These are phyloP conservation scores for Maconellicoccus hirsutus DNA, from an alignment of 1,140 invertebrate species.

Conservation along the genomic window DNA sequence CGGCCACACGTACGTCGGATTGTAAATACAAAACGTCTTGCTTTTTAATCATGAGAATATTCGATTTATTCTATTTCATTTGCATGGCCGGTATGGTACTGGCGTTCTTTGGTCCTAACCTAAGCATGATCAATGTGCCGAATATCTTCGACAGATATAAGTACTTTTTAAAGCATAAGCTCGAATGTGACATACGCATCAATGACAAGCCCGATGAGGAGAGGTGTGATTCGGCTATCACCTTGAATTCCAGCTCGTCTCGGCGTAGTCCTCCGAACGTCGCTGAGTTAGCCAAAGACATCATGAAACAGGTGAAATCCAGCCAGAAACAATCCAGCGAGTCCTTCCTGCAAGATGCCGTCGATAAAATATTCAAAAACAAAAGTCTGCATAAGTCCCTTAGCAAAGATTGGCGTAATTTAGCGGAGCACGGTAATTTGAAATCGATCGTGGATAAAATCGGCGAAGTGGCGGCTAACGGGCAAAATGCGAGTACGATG, in stretches of 20 bases:
- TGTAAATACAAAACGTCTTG: no score
- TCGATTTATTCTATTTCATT: background rate
- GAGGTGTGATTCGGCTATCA: background rate
- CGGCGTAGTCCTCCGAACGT: background rate
- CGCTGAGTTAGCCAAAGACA: background rate
- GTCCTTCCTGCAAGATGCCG: background rate
- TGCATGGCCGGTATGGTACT: background rate
- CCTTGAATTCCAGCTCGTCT: background rate
- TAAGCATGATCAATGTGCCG: background rate
- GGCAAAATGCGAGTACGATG: background rate
- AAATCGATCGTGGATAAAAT: background rate
- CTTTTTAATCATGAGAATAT: background rate
- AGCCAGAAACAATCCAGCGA: background rate
- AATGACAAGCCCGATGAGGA: background rate
- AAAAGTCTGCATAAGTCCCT: background rate
- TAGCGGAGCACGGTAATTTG: background rate
- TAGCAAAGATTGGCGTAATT: background rate
- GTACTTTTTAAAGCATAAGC: background rate
- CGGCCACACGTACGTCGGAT: background rate
- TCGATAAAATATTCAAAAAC: background rate
- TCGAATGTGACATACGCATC: background rate
- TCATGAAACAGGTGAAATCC: background rate
- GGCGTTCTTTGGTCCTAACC: background rate
- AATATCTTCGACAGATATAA: background rate
- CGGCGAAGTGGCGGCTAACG: background rate